Evolutionary conservation across 2,113 vertebrate genomes (phyloP), one percentile per base, ranked within the genome.

Genomic region (Ammospiza caudacuta): DNA sequence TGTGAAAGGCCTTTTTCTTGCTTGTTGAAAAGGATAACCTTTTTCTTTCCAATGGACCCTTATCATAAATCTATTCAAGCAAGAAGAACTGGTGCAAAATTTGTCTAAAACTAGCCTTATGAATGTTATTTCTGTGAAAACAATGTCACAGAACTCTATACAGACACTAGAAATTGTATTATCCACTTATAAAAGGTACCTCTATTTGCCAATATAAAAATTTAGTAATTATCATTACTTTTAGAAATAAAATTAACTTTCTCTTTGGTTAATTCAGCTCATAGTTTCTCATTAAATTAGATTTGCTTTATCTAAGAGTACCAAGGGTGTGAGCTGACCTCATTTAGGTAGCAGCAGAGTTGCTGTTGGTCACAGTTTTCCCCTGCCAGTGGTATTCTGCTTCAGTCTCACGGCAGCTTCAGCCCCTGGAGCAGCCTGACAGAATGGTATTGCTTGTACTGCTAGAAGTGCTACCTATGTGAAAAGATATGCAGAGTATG

Each of bases 241-340:
- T 85, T 47, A 74, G 21, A 93, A 93, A 83, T 33, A 73, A 88
- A 74, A 86, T 59, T 51, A 55, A 28, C 39, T 47, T 62, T 10
- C 14, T 87, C 21, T 78, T 89, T 29, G 9, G 69, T 73, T 90
- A 90, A 89, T 77, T 81, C 54, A 83, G 8, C 23, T 87, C 39
- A 59, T 24, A 89, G 44, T 62, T 70, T 23, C n/a, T 68, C 43
- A 70, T 43, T 83, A 55, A 73, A 66, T 41, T 67, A 55, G 20
- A 93, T 83, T 44, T 83, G 3, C 23, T 80, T 67, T 77, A 7
- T 78, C 63, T 89, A 22, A 78, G 76, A 89, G 5, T 51, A 59
- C 33, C 31, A 77, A 51, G 55, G 24, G 10, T 61, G 35, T 67
- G 79, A 87, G 33, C 51, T 83, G 79, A 67, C 59, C 54, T 70